Conservation (phyloP, 2,888 invertebrate genomes). For the Criorhina ranunculi region DNA sequence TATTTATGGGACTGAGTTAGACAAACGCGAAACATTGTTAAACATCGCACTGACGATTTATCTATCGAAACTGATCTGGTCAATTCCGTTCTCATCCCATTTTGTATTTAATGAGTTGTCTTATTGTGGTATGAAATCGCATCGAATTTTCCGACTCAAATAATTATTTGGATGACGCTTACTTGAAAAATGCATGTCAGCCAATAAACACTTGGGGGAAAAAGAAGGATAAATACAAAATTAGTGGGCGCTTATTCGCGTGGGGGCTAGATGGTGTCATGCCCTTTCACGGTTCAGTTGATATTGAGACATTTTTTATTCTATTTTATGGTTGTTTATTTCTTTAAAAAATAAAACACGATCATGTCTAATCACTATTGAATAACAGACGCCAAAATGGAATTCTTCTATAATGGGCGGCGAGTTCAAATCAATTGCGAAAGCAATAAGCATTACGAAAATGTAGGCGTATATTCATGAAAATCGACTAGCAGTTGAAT, state of each 20-base stretch:
- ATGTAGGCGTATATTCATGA: constrained; percentile 6
- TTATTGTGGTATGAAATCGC: constrained; percentile 17
- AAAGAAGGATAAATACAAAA: constrained; percentile 40
- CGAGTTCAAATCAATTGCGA: constrained; percentile 24
- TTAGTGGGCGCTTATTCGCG: constrained; percentile 15
- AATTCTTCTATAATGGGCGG: constrained; percentile 8
- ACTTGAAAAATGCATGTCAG: constrained; percentile 33
- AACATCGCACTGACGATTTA: constrained; percentile 47
- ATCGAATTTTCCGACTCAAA: constrained; percentile 19
- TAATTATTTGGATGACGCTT: constrained; percentile 38
- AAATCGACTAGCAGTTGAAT: constrained; percentile 19
- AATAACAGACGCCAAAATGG: constrained; percentile 14
- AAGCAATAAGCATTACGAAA: constrained; percentile 2
- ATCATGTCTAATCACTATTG: constrained; percentile 6
- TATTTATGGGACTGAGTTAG: constrained; percentile 10
- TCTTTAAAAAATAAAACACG: not conserved
- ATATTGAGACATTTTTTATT: constrained; percentile 21
- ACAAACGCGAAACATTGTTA: constrained; percentile 38
- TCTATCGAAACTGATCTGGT: constrained; percentile 47
- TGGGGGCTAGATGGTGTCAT: constrained; percentile 17
- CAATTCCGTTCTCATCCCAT: constrained; percentile 45
- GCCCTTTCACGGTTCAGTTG: constrained; percentile 23
- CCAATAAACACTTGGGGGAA: constrained; percentile 23
- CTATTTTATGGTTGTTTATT: not conserved
- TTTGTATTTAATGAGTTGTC: constrained; percentile 29